Evolutionary conservation across 2,113 vertebrate genomes (phyloP), one percentile per base, ranked within the genome.

Genomic region (Penelope pileata): DNA sequence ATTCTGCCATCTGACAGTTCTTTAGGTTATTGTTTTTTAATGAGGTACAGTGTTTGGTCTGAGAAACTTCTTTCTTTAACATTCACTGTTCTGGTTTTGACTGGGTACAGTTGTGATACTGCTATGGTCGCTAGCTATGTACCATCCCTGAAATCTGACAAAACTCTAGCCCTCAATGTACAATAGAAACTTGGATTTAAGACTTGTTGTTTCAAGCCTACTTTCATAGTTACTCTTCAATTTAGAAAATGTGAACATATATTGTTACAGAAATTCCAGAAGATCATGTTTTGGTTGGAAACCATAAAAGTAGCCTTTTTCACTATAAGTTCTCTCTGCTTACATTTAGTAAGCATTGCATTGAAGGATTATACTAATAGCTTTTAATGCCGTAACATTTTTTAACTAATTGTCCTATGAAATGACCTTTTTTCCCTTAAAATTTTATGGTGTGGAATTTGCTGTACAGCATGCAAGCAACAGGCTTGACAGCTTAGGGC

Each of bases 211-310:
- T 62, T 85, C 64, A 92, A 94, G 73, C 38, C 77, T 59, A 34
- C 42, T 94, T 96, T 75, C 38, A 10, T 45, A 90, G 38, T 74
- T 86, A 40, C 40, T 72, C n/a, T 88, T 94, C 80, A 69, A 85
- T 83, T 95, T 91, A 60, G 83, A 42, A 74, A 81, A 88, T 63
- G 50, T 74, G 88, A 77, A 47, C 76, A 9, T 45, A 54, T n/a
- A 58, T 88, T 81, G 24, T 85, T 83, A 51, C 47, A 85, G 82
- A 80, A 86, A 64, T 91, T 85, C 87, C 43, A 72, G 36, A 47
- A 69, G 51, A 66, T 70, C 18, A 11, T 43, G 18, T 72, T 92
- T 91, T 82, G 63, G 16, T 30, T 91, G 45, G 83, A 84, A 84
- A 47, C 19, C 5, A 0, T 77, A 62, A 56, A 11, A 32, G 14